Evolutionary conservation across 2,797 vertebrate genomes (phyloP).

Genomic region (Tauraco hartlaubi): DNA sequence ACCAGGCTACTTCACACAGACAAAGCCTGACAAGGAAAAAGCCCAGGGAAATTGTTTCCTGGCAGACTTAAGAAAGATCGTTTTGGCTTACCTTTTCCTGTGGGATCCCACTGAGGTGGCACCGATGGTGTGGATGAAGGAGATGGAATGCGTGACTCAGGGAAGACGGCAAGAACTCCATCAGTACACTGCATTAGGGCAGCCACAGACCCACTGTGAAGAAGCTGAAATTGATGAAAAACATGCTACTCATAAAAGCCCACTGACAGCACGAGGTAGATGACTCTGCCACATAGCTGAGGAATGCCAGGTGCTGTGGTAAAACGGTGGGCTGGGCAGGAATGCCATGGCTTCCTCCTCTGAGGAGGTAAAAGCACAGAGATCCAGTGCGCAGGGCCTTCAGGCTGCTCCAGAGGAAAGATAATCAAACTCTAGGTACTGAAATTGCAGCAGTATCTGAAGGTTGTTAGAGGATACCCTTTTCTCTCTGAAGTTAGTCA

Average conservation of each 20-base stretch:
- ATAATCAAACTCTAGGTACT: background rate
- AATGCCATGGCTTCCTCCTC: background rate
- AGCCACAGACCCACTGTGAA: background rate
- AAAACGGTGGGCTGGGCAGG: background rate
- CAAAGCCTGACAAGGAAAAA: background rate
- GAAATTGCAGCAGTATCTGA: background rate
- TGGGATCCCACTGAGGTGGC: background rate
- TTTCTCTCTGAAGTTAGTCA: background rate
- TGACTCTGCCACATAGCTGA: background rate
- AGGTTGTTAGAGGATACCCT: background rate
- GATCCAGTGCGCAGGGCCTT: background rate
- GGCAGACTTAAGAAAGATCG: background rate
- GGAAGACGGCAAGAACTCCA: background rate
- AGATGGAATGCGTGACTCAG: background rate
- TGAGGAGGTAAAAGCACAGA: background rate
- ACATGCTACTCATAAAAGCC: background rate
- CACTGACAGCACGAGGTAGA: background rate
- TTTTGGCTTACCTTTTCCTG: background rate
- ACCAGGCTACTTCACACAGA: background rate
- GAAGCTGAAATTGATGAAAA: background rate
- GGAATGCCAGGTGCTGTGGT: background rate
- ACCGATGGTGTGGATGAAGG: fast-evolving
- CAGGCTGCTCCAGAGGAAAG: background rate
- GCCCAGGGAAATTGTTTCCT: background rate
- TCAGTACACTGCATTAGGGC: background rate